Evolutionary conservation across 2,888 invertebrate species (phyloP), one percentile per base, ranked within the genome.

Genomic region (Folsomia manolachei): DNA sequence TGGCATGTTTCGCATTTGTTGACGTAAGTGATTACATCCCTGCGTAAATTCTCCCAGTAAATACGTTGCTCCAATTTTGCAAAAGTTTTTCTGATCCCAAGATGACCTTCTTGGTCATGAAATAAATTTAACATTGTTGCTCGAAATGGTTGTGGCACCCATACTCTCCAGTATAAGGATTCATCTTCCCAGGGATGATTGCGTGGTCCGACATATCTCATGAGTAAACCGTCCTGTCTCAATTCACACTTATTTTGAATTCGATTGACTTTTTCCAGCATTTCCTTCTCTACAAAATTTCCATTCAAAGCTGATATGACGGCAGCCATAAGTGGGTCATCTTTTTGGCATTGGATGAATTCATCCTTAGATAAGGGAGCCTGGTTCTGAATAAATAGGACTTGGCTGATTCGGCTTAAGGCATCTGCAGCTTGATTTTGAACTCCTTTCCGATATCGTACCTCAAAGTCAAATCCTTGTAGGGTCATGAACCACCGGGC

Each of bases 401-500:
- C 2, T 14, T 67, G 26, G 1, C 19, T 18, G 2, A 69, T 39
- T 21, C 72, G 1, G 60, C 64, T 65, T 2, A 75, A 27, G 1
- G 70, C 70, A 27, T 75, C 75, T 4, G 53, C 56, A 9, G 39
- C 71, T 25, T 21, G 1, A 19, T 52, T 27, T 7, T 56, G 53
- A 7, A 14, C 19, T 0, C 78, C 78, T 2, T 53, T 53, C 9
- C 63, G 18, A 61, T 79, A 71, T 2, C 23, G 14, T 1, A 80
- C 71, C 18, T 68, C 63, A 51, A 73, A 77, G 27, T 76, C 71
- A 25, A 72, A 78, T 9, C 39, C 56, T 64, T 78, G 75, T 9
- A 81, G 21, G 1, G 25, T 62, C 19, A 79, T 26, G 1, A 71
- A 63, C 80, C 78, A 76, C 1, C 77, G 70, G 23, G 77, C 77